Evolutionary conservation across 2,113 vertebrate genomes (phyloP).

Genomic region (Diphyllodes magnificus): DNA sequence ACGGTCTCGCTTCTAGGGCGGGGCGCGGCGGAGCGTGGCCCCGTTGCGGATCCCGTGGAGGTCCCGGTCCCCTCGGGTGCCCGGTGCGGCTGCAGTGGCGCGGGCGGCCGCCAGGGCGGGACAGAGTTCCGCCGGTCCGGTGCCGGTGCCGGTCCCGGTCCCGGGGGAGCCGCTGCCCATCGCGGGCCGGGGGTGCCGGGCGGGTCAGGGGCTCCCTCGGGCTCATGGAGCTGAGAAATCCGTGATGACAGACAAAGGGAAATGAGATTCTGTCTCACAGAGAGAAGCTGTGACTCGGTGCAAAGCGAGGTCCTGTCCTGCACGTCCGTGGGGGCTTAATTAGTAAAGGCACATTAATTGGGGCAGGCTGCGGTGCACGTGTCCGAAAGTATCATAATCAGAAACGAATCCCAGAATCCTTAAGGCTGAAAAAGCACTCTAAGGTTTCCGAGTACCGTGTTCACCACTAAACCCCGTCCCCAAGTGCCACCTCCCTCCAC

Average conservation of each 20-base stretch:
- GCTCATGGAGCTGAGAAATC: neutral
- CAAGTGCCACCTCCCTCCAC: neutral
- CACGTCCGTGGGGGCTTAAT: accelerated
- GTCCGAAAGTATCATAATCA: neutral
- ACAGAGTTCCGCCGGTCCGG: neutral
- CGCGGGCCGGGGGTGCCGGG: neutral
- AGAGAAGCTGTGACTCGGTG: neutral
- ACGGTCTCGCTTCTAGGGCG: accelerated
- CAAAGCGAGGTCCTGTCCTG: neutral
- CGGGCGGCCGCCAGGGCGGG: conserved; percentile 29
- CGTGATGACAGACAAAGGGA: accelerated
- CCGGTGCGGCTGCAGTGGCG: neutral
- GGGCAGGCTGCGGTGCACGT: too few relatives aligned
- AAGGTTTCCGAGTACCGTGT: accelerated
- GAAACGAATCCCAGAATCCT: neutral
- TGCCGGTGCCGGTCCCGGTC: neutral
- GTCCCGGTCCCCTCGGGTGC: too few relatives aligned
- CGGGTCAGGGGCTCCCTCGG: accelerated
- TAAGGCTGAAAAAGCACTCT: neutral
- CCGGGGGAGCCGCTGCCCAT: neutral
- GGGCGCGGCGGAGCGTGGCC: neutral
- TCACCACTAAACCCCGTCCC: neutral
- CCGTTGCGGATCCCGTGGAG: neutral
- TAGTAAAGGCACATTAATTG: neutral
- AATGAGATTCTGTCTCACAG: neutral